Base-by-base conservation (phyloP, 2,113 vertebrate genomes). In the Melanerpes aurifrons region DNA sequence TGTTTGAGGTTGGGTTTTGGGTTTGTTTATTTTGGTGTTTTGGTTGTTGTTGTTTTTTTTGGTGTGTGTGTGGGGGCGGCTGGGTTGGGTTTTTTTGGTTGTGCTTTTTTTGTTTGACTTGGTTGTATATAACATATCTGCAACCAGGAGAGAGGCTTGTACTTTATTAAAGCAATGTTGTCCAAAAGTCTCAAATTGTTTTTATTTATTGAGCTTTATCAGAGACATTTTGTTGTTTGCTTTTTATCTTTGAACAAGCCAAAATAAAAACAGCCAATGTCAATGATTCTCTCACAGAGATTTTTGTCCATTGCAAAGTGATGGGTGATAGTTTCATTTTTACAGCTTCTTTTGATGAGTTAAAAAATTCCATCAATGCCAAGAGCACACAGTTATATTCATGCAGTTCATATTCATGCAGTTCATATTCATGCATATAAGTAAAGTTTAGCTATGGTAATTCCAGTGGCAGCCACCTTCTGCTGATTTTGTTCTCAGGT, bases 281-380 rank as follows among this genome's bases (percentile, higher is more conserved):
- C 19, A 31, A 12, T 10, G 25, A 25, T 15, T 12, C 7, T 68
- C 16, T 73, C 53, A 82, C 5, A n/a, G 31, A 66, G 50, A 24
- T 22, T 40, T 87, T 82, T 79, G 18, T 59, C 47, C n/a, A 53
- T 69, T 31, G 47, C 72, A 31, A 92, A 45, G 15, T 43, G 37
- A 58, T 6, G 1, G 1, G 15, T 47, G 64, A 56, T 7, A 17
- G 9, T 10, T 72, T 63, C 6, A 1, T 2, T 17, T 15, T 86
- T 43, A 45, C 9, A 86, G 9, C 15, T 4, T 43, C 9, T 83
- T 80, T 68, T 53, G 83, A 47, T 13, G 24, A 78, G 9, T 32
- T 64, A 2, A 43, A 86, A 84, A 88, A 66, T 73, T 35, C 25
- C 29, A 63, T 11, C 24, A 80, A 50, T 53, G 25, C 2, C 0